A percentile compares a stretch with the other conserved stretches of the same genome.
Evolutionary conservation across 1,140 invertebrate species (phyloP).

Genomic region (Gonioctena quinquepunctata): DNA sequence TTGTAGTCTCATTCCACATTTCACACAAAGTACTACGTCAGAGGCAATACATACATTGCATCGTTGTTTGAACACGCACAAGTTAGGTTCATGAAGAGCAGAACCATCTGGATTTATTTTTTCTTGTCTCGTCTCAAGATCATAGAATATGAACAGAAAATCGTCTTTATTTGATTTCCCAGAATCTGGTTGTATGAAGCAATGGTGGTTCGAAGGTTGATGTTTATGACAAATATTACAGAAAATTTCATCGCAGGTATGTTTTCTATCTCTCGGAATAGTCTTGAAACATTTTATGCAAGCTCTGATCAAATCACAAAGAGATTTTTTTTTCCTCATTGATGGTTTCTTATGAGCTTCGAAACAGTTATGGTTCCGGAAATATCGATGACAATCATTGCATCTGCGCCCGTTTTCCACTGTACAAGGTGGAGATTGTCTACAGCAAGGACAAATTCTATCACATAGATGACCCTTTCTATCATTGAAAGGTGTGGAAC

Average conservation of each 20-base stretch:
- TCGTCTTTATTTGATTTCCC: neutral
- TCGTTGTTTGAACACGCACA: neutral
- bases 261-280: neutral
- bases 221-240: constrained; percentile 1
- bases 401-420: neutral
- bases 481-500: neutral
- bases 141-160: neutral
- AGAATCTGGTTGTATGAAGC: neutral
- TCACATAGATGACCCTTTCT: neutral
- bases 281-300: neutral
- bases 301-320: neutral
- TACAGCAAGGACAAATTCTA: neutral
- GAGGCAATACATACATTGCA: neutral
- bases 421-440: neutral
- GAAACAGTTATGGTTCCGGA: neutral
- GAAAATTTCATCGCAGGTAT: neutral
- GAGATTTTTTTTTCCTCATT: too few species aligned
- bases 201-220: neutral
- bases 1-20: too few species aligned
- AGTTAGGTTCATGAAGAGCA: neutral
- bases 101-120: neutral
- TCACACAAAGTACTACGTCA: neutral
- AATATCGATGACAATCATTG: neutral
- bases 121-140: neutral
- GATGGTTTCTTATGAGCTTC: too few species aligned